Evolutionary conservation across 1,140 invertebrate species (phyloP).

Genomic region (Drosophila murphyi): DNA sequence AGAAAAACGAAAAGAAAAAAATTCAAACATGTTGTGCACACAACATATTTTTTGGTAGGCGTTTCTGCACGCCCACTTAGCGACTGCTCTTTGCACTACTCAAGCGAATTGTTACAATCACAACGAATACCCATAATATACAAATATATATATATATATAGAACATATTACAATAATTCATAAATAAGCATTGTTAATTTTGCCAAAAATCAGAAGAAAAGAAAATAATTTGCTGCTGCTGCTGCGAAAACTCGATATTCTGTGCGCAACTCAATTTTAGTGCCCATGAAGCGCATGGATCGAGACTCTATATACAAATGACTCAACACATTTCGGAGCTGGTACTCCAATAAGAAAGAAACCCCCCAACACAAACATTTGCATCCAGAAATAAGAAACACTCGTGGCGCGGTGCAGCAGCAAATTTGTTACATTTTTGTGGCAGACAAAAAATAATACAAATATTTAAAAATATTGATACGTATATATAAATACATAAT

Average conservation of each 20-base stretch:
- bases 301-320: slow-evolving; percentile 11
- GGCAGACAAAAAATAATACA: slow-evolving; percentile 21
- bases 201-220: slow-evolving; percentile 28
- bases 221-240: slow-evolving; percentile 19
- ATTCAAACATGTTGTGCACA: slow-evolving; percentile 59
- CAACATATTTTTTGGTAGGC: slow-evolving; percentile 16
- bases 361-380: background rate
- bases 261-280: slow-evolving; percentile 41
- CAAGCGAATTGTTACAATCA: slow-evolving; percentile 74
- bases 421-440: slow-evolving; percentile 18
- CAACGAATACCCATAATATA: slow-evolving; percentile 55
- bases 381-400: background rate
- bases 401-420: slow-evolving; percentile 26
- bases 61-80: slow-evolving; percentile 34
- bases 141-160: background rate
- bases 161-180: slow-evolving; percentile 17
- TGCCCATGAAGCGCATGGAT: slow-evolving; percentile 23
- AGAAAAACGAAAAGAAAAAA: slow-evolving; percentile 30
- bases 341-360: slow-evolving; percentile 61
- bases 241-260: slow-evolving; percentile 12
- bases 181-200: slow-evolving; percentile 36
- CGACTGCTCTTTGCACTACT: slow-evolving; percentile 65
- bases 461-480: slow-evolving; percentile 16
- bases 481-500: slow-evolving; percentile 20
- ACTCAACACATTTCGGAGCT: slow-evolving; percentile 65